phyloP scores from a whole-genome alignment of 2,797 vertebrate genomes.

The Channallabes apus region DNA sequence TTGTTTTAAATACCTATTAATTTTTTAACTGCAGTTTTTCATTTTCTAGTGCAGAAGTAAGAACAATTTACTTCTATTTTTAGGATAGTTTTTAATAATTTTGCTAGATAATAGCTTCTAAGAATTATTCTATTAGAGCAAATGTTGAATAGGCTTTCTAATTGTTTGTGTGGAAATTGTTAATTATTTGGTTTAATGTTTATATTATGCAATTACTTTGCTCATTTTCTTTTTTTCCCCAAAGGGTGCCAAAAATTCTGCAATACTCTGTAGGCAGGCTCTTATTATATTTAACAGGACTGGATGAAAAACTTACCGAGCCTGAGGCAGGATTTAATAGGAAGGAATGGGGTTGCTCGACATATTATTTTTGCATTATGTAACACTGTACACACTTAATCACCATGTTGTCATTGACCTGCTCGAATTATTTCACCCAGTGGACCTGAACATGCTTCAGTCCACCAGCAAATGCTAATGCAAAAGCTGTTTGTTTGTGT shows the following conservation, averaged over 20 bases:
- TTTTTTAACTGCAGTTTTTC: background rate
- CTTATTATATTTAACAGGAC: constrained; percentile 16
- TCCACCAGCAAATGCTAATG: constrained; percentile 34
- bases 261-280: background rate
- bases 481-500: constrained; percentile 28
- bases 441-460: constrained; percentile 8
- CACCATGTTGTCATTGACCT: constrained; percentile 29
- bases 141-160: background rate
- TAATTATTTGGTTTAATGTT: background rate
- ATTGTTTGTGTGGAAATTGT: background rate
- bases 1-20: background rate
- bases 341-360: constrained; percentile 16
- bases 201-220: background rate
- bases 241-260: background rate
- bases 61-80: background rate
- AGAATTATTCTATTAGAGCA: background rate
- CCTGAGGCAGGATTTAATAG: background rate
- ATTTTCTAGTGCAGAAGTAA: background rate
- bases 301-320: constrained; percentile 5
- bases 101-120: background rate
- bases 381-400: constrained; percentile 19
- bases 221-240: background rate
- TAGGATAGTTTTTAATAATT: background rate
- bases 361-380: constrained; percentile 28
- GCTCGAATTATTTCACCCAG: constrained; percentile 8